Evolutionary conservation across 2,113 vertebrate species (phyloP).

Genomic region (Eublepharis macularius): DNA sequence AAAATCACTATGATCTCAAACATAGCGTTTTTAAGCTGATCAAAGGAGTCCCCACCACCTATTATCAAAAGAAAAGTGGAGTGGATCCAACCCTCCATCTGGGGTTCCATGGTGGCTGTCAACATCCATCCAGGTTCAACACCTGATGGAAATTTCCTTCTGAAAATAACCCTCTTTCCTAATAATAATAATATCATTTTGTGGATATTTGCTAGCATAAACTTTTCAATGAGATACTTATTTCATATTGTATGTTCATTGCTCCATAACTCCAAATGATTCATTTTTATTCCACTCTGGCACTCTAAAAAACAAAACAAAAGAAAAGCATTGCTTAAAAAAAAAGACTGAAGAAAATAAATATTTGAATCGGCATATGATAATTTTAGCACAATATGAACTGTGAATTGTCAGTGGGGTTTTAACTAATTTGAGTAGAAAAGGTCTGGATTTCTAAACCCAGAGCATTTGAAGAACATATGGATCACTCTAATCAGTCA

Average conservation of each 20-base stretch:
- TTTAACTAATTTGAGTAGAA: not conserved
- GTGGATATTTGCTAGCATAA: not conserved
- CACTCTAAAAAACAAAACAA: not conserved
- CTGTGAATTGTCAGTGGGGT: not conserved
- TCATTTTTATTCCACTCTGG: not conserved
- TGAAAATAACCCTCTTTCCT: no score
- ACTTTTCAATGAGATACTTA: not conserved
- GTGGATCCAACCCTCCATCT: no score
- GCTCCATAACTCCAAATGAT: not conserved
- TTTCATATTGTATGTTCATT: not conserved
- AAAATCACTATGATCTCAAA: not conserved
- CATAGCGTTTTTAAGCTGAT: no score
- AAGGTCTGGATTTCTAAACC: not conserved
- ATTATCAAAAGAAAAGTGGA: no score
- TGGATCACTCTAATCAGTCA: not conserved
- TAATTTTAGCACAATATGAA: not conserved
- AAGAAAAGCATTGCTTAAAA: not conserved
- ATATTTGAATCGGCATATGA: not conserved
- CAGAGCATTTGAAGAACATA: slow-evolving; percentile 14
- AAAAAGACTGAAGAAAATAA: not conserved
- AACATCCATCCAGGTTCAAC: no score
- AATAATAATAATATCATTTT: not conserved
- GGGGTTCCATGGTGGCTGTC: no score
- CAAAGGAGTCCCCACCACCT: no score
- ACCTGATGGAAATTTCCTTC: not conserved